Base-by-base conservation (phyloP, 2,113 vertebrate species). In the Ivindomyrus marchei region DNA sequence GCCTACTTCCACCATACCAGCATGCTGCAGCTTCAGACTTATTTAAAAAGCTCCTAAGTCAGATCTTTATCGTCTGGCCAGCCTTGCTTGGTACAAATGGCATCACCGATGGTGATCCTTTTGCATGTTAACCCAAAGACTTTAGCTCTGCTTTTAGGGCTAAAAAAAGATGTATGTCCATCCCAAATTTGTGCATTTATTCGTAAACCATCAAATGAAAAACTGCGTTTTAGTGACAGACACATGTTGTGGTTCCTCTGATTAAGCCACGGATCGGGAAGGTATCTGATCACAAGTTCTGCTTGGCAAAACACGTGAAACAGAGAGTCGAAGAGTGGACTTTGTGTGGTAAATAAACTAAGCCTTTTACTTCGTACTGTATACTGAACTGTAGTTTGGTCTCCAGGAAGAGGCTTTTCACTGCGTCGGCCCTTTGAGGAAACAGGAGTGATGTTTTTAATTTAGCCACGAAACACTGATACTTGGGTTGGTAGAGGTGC, bases 381-480 rank as follows among this genome's bases (percentile, higher is more conserved):
- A 62, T 3, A 9, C 2, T 27, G 36, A 80, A 80, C 13, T 19
- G 74, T 42, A 21, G 74, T 36, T 80, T 42, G 36, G 31, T 19
- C 27, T 80, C 58, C n/a, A 66, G 24, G 8, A n/a, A 21, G 27
- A 42, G 27, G 11, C 74, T 42, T 19, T 17, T 83, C 36, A 80
- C 74, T 5, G 27, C 17, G 77, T 45, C 27, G 77, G 42, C 80
- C 42, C 85, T n/a, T 13, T 36, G 39, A 85, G 36, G 31, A 47
- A 53, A 52, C 11, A 53, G 88, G 80, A 53, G 49, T 85, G 47
- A 90, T 88, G 36, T 90, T 85, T 91, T 90, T 90, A 91, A 49
- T 85, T 15, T 89, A 85, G 24, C 90, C 56, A 53, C 21, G 84
- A 27, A 70, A 46, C 42, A 27, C 49, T 46, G 89, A 83, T 58